Percentiles rank a stretch among this genome's conserved stretches.
Conservation (phyloP, 2,888 invertebrate genomes). For the Hoplodrina ambigua region DNA sequence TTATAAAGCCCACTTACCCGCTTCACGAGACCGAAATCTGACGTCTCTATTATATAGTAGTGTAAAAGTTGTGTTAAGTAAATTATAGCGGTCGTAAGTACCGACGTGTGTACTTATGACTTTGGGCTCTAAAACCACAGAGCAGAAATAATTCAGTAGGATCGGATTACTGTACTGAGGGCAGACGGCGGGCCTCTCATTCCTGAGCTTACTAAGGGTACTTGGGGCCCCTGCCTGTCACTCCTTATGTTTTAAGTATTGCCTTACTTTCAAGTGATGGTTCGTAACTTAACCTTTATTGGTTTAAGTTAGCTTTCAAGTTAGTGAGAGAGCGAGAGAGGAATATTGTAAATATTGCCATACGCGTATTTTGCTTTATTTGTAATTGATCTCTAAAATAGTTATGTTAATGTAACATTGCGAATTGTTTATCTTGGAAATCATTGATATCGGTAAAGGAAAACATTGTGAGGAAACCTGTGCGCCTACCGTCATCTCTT, state of each 20-base stretch:
- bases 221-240: conserved; percentile 19
- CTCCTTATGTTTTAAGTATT: conserved; percentile 13
- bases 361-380: background rate
- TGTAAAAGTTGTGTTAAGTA: conserved; percentile 19
- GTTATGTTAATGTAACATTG: no score
- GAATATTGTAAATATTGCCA: background rate
- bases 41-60: conserved; percentile 10
- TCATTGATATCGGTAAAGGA: no score
- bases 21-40: background rate
- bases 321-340: no score
- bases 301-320: background rate
- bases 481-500: no score
- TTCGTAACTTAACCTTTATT: background rate
- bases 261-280: conserved; percentile 6
- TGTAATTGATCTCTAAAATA: background rate
- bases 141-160: conserved; percentile 41
- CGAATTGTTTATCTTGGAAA: no score
- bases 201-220: conserved; percentile 6
- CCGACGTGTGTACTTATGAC: conserved; percentile 36
- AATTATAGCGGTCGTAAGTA: background rate
- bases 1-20: background rate
- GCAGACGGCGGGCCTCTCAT: conserved; percentile 23
- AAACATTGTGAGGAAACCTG: no score
- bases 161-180: conserved; percentile 43
- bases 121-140: conserved; percentile 35